A percentile compares a stretch with the other conserved stretches of the same genome.
Conservation (phyloP, 37 sponge, comb jelly and placozoan species). For the Trichoplax adhaerens region DNA sequence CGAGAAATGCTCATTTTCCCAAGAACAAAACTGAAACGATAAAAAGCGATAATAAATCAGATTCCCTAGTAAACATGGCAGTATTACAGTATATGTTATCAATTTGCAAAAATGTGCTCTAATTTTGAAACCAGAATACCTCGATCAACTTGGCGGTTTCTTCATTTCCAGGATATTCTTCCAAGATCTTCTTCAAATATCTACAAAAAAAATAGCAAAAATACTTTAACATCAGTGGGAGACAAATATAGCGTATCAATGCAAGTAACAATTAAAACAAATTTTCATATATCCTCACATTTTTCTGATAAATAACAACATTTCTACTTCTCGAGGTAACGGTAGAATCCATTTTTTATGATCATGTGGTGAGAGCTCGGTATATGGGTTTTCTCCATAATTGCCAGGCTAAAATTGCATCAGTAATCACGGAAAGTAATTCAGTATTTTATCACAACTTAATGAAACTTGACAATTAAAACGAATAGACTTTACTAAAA, state of each 20-base stretch:
- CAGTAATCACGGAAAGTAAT: not conserved
- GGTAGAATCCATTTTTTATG: no score
- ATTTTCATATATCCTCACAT: constrained; percentile 11
- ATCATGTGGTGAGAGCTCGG: no score
- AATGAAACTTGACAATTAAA: not conserved
- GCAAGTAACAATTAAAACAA: no score
- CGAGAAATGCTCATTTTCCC: constrained; percentile 75
- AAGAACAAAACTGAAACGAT: constrained; percentile 37
- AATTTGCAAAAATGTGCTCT: not conserved
- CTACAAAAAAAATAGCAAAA: constrained; percentile 13
- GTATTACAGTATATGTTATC: not conserved
- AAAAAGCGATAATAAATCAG: not conserved
- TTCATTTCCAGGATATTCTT: constrained; percentile 47
- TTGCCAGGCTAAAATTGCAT: constrained; percentile 1
- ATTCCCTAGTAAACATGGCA: not conserved
- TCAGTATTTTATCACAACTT: not conserved
- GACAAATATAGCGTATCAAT: no score
- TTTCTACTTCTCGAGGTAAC: no score
- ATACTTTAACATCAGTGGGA: no score
- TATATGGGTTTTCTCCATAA: no score
- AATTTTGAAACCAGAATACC: constrained; percentile 16
- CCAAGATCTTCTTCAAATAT: constrained; percentile 65
- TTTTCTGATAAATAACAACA: no score
- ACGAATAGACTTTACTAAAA: not conserved
- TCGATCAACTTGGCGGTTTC: constrained; percentile 42